Conservation (phyloP, 1,140 invertebrate genomes). For the Aphelinus certus region DNA sequence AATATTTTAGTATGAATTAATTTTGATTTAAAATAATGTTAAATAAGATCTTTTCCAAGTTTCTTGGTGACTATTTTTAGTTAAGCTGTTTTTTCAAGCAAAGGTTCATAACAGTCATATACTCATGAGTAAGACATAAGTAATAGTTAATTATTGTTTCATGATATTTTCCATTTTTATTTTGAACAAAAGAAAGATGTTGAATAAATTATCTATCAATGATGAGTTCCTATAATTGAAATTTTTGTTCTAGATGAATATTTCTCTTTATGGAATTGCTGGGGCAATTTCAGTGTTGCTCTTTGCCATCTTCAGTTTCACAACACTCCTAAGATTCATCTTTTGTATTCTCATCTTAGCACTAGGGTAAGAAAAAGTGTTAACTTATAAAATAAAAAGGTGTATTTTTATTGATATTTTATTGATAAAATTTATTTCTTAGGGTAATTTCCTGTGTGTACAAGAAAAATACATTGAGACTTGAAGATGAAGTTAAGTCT, state of each 20-base stretch:
- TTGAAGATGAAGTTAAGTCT: conserved; percentile 57
- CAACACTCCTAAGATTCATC: conserved; percentile 54
- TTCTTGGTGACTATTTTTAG: too few relatives aligned
- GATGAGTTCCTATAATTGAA: neutral
- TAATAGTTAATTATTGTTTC: neutral
- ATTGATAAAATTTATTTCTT: conserved; percentile 40
- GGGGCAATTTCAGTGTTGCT: conserved; percentile 57
- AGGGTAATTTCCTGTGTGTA: conserved; percentile 61
- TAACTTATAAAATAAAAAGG: conserved; percentile 5
- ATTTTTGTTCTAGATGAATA: conserved; percentile 58
- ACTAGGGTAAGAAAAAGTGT: conserved; percentile 53
- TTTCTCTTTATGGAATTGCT: conserved; percentile 58
- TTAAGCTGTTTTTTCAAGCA: too few relatives aligned
- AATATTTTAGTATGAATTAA: too few relatives aligned
- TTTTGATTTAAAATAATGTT: too few relatives aligned
- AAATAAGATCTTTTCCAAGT: too few relatives aligned
- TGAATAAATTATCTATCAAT: neutral
- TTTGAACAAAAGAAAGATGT: neutral
- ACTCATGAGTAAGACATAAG: too few relatives aligned
- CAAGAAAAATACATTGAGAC: conserved; percentile 56
- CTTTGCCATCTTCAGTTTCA: conserved; percentile 57
- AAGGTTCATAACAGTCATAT: too few relatives aligned
- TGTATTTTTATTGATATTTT: conserved; percentile 4
- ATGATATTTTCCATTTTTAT: neutral
- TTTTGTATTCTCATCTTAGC: conserved; percentile 55